These are phyloP conservation scores for Bubo scandiacus DNA, from an alignment of 2,113 vertebrate species.

Conservation along the genomic window DNA sequence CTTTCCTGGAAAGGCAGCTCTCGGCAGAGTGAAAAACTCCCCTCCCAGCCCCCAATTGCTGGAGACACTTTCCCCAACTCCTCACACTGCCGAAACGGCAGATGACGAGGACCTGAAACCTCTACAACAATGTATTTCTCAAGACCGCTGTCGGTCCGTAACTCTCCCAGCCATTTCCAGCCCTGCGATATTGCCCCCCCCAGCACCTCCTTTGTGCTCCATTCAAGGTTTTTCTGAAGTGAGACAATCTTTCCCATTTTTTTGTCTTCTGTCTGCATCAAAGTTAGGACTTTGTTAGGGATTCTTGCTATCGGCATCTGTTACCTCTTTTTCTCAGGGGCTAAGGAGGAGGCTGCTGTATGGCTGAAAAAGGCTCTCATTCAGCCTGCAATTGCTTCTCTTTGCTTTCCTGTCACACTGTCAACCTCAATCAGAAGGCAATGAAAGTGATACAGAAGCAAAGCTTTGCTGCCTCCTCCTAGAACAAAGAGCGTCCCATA, in stretches of 20 bases:
- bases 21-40: neutral
- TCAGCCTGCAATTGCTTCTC: conserved; percentile 90
- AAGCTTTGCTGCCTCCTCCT: conserved; percentile 83
- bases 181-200: conserved; percentile 32
- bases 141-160: neutral
- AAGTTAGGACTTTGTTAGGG: conserved; percentile 86
- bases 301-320: conserved; percentile 83
- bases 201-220: conserved; percentile 71
- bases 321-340: conserved; percentile 82
- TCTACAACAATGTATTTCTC: conserved; percentile 31
- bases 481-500: conserved; percentile 93
- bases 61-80: neutral
- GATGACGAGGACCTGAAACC: conserved; percentile 31
- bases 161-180: conserved; percentile 64
- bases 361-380: conserved; percentile 95
- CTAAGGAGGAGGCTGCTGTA: conserved; percentile 81
- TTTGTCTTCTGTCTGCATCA: conserved; percentile 76
- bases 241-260: conserved; percentile 74
- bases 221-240: conserved; percentile 72
- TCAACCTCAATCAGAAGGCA: conserved; percentile 98
- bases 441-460: conserved; percentile 86
- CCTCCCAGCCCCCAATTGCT: neutral
- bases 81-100: neutral
- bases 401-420: conserved; percentile 95
- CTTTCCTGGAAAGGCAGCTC: neutral